phyloP scores from a whole-genome alignment of 2,888 invertebrate species.

The Teinopalpus imperialis region DNA sequence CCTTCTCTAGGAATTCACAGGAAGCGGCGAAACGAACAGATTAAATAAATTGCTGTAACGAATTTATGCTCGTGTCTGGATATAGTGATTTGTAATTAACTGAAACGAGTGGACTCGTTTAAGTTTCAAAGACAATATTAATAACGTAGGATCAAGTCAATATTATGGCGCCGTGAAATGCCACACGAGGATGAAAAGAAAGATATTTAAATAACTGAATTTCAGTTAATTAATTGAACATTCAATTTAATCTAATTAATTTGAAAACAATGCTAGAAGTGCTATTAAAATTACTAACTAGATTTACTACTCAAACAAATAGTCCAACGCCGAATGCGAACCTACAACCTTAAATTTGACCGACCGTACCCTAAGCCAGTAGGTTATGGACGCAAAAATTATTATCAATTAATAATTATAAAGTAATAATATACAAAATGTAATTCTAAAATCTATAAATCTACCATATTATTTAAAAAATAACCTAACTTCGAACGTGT shows the following conservation, averaged over 20 bases:
- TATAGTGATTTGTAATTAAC: constrained; percentile 14
- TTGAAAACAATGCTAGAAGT: background rate
- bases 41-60: constrained; percentile 18
- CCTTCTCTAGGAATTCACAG: constrained; percentile 14
- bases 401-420: no score
- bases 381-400: no score
- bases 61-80: constrained; percentile 12
- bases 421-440: no score
- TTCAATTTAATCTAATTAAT: background rate
- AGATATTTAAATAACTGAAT: no score
- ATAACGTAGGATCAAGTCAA: constrained; percentile 4
- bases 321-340: no score
- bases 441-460: no score
- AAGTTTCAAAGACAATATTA: constrained; percentile 11
- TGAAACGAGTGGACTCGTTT: constrained; percentile 7
- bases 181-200: no score
- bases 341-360: no score
- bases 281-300: no score
- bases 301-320: no score
- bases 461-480: no score
- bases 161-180: constrained; percentile 5
- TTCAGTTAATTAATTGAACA: background rate
- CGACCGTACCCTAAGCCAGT: no score
- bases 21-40: constrained; percentile 15
- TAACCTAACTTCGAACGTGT: constrained; percentile 9